Conservation (phyloP, 1,140 invertebrate genomes). For the Drosophila bocki region DNA sequence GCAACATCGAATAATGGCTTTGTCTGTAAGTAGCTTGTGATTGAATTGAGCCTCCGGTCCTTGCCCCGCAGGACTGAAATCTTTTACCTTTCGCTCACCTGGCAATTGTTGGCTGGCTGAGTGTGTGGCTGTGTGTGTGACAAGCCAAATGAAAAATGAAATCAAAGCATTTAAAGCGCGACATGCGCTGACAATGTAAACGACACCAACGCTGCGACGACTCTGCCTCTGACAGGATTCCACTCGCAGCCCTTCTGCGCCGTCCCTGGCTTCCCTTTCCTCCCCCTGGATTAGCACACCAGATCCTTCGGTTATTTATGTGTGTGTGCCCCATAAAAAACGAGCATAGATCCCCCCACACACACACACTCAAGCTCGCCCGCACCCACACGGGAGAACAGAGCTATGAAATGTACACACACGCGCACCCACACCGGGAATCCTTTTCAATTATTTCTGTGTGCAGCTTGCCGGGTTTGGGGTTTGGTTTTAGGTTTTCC, state of each 20-base stretch:
- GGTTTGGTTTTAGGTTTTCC: constrained; percentile 28
- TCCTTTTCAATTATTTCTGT: constrained; percentile 78
- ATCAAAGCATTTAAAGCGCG: constrained; percentile 80
- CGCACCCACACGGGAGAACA: constrained; percentile 30
- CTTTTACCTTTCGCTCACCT: constrained; percentile 46
- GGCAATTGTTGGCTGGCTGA: constrained; percentile 41
- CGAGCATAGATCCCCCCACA: constrained; percentile 39
- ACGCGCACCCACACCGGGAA: constrained; percentile 52
- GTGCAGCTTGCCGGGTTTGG: constrained; percentile 42
- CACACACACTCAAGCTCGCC: not conserved
- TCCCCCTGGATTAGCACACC: constrained; percentile 67
- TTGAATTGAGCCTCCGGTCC: constrained; percentile 73
- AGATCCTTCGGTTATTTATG: constrained; percentile 65
- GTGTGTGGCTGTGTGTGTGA: constrained; percentile 19
- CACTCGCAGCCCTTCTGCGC: constrained; percentile 16
- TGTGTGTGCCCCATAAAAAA: constrained; percentile 48
- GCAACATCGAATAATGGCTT: constrained; percentile 70
- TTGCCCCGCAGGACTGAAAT: constrained; percentile 51
- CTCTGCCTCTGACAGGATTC: constrained; percentile 58
- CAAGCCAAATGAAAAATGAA: constrained; percentile 78
- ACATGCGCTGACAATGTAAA: constrained; percentile 76
- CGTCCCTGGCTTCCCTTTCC: constrained; percentile 28
- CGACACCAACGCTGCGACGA: constrained; percentile 44
- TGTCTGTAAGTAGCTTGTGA: constrained; percentile 82
- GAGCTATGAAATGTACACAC: constrained; percentile 31